Percentiles rank a stretch among this genome's conserved stretches.
Evolutionary conservation across 1,140 invertebrate genomes (phyloP).

Genomic region (Calycopis cecrops): DNA sequence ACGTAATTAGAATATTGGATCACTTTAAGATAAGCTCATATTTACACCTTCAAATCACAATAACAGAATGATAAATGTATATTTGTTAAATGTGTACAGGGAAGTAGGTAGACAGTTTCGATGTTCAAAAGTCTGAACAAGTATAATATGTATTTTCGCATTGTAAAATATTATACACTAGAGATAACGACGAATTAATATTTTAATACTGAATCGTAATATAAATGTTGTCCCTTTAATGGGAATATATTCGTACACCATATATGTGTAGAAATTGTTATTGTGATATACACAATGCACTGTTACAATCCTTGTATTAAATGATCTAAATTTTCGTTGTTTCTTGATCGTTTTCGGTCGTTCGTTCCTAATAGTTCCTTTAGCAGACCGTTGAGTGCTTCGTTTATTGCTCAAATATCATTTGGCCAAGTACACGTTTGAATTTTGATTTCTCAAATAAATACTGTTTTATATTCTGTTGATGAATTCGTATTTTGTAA

Average conservation of each 20-base stretch:
- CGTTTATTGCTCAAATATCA: slow-evolving; percentile 59
- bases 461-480: neutral
- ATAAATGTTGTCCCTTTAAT: slow-evolving; percentile 52
- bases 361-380: slow-evolving; percentile 64
- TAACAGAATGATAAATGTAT: slow-evolving; percentile 67
- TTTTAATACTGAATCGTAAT: slow-evolving; percentile 66
- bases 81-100: slow-evolving; percentile 71
- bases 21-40: neutral
- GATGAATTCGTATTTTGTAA: slow-evolving; percentile 9
- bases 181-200: slow-evolving; percentile 61
- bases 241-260: slow-evolving; percentile 54
- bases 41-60: slow-evolving; percentile 65
- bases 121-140: slow-evolving; percentile 70
- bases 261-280: slow-evolving; percentile 53
- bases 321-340: slow-evolving; percentile 56
- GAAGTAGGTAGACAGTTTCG: slow-evolving; percentile 49
- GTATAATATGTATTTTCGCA: slow-evolving; percentile 69
- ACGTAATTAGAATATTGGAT: slow-evolving; percentile 15
- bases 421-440: slow-evolving; percentile 28
- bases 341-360: slow-evolving; percentile 41
- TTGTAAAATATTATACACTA: slow-evolving; percentile 70
- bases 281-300: slow-evolving; percentile 59
- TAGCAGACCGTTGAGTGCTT: slow-evolving; percentile 43
- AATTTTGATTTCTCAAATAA: slow-evolving; percentile 14
- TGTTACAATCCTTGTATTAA: slow-evolving; percentile 45